phyloP scores from a whole-genome alignment of 2,113 vertebrate genomes.

The Galbula dea region DNA sequence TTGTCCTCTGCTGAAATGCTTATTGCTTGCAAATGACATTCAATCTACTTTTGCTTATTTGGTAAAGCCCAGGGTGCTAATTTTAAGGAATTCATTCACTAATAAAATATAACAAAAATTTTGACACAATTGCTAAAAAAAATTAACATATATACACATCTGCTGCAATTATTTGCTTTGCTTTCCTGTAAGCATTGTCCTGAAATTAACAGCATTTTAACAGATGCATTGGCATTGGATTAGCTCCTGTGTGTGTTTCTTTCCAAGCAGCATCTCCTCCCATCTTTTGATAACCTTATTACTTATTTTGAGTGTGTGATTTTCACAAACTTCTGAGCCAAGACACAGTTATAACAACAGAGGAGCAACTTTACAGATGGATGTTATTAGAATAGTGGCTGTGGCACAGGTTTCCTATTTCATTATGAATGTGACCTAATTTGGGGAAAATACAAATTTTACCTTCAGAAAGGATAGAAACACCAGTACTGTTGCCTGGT shows the following conservation, averaged over 20 bases:
- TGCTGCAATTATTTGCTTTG: neutral
- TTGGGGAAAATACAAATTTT: neutral
- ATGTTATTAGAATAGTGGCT: neutral
- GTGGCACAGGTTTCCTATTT: neutral
- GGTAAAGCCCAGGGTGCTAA: neutral
- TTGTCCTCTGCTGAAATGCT: neutral
- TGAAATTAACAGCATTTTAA: conserved; percentile 15
- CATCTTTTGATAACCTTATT: conserved; percentile 21
- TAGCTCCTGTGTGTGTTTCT: neutral
- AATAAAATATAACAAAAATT: neutral
- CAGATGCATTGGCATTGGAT: neutral
- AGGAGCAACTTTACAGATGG: neutral
- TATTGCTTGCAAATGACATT: neutral
- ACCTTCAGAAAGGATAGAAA: neutral
- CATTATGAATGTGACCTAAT: neutral
- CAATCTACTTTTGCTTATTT: neutral
- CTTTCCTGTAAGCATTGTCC: neutral
- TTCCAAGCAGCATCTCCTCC: neutral
- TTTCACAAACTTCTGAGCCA: neutral
- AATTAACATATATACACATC: neutral
- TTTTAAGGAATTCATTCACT: neutral
- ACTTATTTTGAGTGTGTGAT: conserved; percentile 20
- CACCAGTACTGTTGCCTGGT: neutral
- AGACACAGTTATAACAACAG: neutral
- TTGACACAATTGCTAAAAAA: neutral